Conservation (phyloP, 2,888 invertebrate genomes). For the Scrobipalpa atriplicella region DNA sequence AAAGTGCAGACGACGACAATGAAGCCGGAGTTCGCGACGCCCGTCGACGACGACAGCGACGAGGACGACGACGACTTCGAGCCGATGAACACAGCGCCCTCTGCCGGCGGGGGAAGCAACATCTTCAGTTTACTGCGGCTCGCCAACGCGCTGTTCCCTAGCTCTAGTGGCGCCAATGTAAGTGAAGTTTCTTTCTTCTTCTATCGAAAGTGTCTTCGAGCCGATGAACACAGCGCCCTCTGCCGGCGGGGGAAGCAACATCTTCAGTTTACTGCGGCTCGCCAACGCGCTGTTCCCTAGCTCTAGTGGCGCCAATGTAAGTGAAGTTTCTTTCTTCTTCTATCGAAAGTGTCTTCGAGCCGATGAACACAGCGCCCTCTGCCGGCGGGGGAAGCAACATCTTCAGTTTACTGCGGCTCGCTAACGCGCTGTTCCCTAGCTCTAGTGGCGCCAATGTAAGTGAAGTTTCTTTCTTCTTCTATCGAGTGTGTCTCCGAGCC, state of each 20-base stretch:
- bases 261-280: slow-evolving; percentile 64
- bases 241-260: slow-evolving; percentile 62
- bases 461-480: slow-evolving; percentile 61
- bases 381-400: slow-evolving; percentile 62
- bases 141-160: slow-evolving; percentile 58
- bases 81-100: slow-evolving; percentile 40
- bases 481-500: slow-evolving; percentile 40
- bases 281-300: slow-evolving; percentile 60
- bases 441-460: slow-evolving; percentile 58
- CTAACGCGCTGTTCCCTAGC: slow-evolving; percentile 58
- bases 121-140: slow-evolving; percentile 64
- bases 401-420: slow-evolving; percentile 62
- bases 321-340: too few species aligned
- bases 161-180: slow-evolving; percentile 54
- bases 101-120: slow-evolving; percentile 63
- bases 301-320: slow-evolving; percentile 55
- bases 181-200: too few species aligned
- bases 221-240: slow-evolving; percentile 41
- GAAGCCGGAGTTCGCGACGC: slow-evolving; percentile 27
- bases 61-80: slow-evolving; percentile 54
- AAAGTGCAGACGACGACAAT: slow-evolving; percentile 9
- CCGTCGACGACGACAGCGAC: slow-evolving; percentile 46
- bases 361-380: slow-evolving; percentile 26
- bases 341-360: slow-evolving; percentile 39
- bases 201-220: slow-evolving; percentile 47